Evolutionary conservation across 2,888 invertebrate genomes (phyloP).

Genomic region (Oligia fasciuncula): DNA sequence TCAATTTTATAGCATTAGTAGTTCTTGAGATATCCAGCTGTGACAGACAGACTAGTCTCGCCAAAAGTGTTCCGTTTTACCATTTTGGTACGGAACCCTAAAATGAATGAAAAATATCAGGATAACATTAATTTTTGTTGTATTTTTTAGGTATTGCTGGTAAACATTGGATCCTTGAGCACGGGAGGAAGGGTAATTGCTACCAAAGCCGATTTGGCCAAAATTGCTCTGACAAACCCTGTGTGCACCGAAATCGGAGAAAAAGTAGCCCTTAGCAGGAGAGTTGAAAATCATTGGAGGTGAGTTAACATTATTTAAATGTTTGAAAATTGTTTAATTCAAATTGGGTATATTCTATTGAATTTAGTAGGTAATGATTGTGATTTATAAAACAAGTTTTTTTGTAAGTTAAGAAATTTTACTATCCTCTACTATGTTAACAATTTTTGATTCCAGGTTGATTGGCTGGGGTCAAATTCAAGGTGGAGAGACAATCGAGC

Average conservation of each 20-base stretch:
- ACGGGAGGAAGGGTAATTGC: conserved; percentile 99
- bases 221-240: conserved; percentile 98
- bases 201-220: conserved; percentile 98
- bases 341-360: not conserved
- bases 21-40: no score
- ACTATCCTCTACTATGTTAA: not conserved
- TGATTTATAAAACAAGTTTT: conserved; percentile 19
- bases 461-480: conserved; percentile 99
- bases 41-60: no score
- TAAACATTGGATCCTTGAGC: conserved; percentile 99
- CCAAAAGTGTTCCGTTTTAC: no score
- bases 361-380: conserved; percentile 1
- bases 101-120: not conserved
- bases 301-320: conserved; percentile 76
- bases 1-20: no score
- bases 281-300: conserved; percentile 99
- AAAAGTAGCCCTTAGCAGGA: conserved; percentile 99
- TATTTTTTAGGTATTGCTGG: conserved; percentile 93
- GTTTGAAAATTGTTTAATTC: not conserved
- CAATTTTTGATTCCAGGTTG: conserved; percentile 90
- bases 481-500: conserved; percentile 98
- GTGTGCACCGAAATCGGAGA: conserved; percentile 99
- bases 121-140: not conserved
- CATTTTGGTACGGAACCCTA: no score
- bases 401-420: conserved; percentile 5